Conservation (phyloP, 2,113 vertebrate genomes). For the Sitta europaea region DNA sequence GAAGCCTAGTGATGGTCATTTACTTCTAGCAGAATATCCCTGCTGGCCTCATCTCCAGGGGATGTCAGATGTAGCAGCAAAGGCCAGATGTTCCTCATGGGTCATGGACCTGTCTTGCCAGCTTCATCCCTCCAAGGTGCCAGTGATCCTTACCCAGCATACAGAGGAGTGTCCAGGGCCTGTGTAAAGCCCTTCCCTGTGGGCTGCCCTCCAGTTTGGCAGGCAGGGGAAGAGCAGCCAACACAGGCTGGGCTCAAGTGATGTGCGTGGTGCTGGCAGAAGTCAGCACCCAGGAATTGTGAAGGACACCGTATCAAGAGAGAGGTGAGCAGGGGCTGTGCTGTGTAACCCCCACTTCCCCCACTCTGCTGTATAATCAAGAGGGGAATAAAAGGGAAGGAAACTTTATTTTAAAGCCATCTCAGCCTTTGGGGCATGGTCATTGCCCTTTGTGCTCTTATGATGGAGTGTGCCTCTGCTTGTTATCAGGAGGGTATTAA, state of each 20-base stretch:
- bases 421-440: neutral
- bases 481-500: neutral
- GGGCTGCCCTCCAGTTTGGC: neutral
- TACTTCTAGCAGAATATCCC: neutral
- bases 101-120: neutral
- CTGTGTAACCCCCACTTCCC: fast-evolving
- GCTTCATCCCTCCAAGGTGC: neutral
- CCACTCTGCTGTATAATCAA: neutral
- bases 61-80: neutral
- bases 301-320: neutral
- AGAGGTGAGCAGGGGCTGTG: neutral
- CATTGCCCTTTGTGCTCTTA: neutral
- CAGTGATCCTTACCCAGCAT: neutral
- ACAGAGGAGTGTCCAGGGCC: fast-evolving
- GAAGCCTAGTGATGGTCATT: neutral
- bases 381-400: neutral
- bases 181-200: neutral
- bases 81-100: fast-evolving
- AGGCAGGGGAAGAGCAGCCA: neutral
- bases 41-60: neutral
- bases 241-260: fast-evolving
- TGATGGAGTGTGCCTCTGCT: fast-evolving
- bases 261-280: fast-evolving
- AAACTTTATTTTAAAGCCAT: neutral
- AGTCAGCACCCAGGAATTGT: neutral